phyloP scores from a whole-genome alignment of 2,113 vertebrate genomes.

The Bungarus multicinctus region DNA sequence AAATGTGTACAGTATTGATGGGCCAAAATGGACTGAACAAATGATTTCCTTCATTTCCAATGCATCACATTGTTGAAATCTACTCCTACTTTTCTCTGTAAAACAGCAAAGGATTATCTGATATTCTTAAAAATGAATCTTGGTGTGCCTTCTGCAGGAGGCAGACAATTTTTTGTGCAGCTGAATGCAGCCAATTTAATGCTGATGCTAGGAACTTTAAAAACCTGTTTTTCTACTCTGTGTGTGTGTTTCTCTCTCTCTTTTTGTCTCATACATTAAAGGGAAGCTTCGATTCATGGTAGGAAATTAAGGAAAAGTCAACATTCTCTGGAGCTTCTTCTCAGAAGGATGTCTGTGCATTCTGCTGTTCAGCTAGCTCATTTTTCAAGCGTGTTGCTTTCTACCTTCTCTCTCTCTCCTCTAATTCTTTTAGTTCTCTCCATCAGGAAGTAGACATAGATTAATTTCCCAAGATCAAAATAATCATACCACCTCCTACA shows the following conservation, averaged over 20 bases:
- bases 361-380: not conserved
- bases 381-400: constrained; percentile 33
- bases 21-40: not conserved
- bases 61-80: not conserved
- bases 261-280: not conserved
- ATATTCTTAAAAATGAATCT: constrained; percentile 16
- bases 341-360: not conserved
- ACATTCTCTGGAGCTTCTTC: not conserved
- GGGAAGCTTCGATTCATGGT: constrained; percentile 3
- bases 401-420: constrained; percentile 45
- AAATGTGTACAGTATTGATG: not conserved
- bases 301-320: not conserved
- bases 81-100: not conserved
- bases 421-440: constrained; percentile 56
- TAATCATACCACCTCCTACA: constrained; percentile 59
- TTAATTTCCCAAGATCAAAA: constrained; percentile 62
- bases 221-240: constrained; percentile 13
- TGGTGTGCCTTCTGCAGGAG: constrained; percentile 7
- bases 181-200: not conserved
- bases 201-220: not conserved
- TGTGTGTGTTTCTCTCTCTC: not conserved
- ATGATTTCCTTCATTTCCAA: not conserved
- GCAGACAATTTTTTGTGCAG: not conserved
- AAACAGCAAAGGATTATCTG: not conserved
- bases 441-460: constrained; percentile 51